Base-by-base conservation (phyloP, 2,888 invertebrate genomes). In the Cosmia trapezina region DNA sequence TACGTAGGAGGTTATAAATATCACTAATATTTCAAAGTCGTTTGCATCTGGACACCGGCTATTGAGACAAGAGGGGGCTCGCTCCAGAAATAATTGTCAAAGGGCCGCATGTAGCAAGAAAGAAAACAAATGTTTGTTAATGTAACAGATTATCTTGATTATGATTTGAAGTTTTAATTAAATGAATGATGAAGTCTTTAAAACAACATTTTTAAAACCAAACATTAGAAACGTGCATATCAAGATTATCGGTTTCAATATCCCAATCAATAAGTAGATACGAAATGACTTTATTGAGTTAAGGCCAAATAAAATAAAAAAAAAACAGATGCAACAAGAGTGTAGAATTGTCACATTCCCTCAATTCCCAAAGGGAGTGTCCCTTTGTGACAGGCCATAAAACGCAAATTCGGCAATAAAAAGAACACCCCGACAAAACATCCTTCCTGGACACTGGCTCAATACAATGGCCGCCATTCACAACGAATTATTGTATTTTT, bases 401-500 rank as follows among this genome's bases (percentile, higher is more conserved):
- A 96, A 96, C 95, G 95, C 96, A 96, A 96, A 96, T 96, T 96
- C 91, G 90, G 93, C 95, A 94, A 95, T 96, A 96, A 96, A 95
- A 96, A 93, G 93, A 94, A 94, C 93, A 91, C 93, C 92, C 94
- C 90, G 91, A 91, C 92, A 93, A 94, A 95, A 93, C 93, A 95
- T 93, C 93, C 95, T 95, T 96, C 95, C 95, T 96, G 96, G 96
- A 96, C 96, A 96, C 94, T 93, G 94, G 91, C 93, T 94, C 94
- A 94, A 95, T 94, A 96, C 96, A 96, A 96, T 95, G 86, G 89
- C 90, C 89, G 87, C 93, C 89, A 95, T 95, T 95, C 95, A 93
- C 88, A 90, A 89, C 89, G 92, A 94, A 95, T 96, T 96, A 96
- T 96, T 95, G 93, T 95, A 95, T 96, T 96, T 95, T 96, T 96